Conservation (phyloP, 2,113 vertebrate genomes). For the Carassius carassius region DNA sequence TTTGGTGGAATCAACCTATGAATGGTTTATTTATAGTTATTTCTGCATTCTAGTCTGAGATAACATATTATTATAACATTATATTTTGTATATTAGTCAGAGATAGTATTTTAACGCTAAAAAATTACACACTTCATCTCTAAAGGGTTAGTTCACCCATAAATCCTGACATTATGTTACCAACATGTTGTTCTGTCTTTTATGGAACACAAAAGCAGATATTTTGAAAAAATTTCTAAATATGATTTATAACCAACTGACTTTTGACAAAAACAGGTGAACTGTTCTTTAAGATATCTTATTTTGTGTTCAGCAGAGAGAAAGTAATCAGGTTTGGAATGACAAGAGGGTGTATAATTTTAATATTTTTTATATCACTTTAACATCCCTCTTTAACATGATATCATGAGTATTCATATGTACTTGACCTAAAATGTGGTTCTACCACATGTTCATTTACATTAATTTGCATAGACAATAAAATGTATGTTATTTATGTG, state of each 20-base stretch:
- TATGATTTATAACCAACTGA: too few relatives aligned
- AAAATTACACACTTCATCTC: too few relatives aligned
- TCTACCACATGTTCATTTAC: too few relatives aligned
- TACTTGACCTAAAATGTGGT: too few relatives aligned
- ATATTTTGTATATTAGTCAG: too few relatives aligned
- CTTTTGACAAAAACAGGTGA: background rate
- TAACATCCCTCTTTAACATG: too few relatives aligned
- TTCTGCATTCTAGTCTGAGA: background rate
- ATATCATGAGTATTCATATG: too few relatives aligned
- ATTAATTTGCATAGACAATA: too few relatives aligned
- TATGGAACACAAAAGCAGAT: background rate
- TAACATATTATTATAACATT: too few relatives aligned
- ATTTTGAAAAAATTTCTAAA: too few relatives aligned
- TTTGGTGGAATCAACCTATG: conserved; percentile 7
- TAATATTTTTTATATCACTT: background rate
- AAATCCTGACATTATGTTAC: background rate
- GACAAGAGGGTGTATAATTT: background rate
- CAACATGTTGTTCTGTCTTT: background rate
- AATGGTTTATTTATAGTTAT: background rate
- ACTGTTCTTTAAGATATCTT: background rate
- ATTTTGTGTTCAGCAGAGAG: background rate
- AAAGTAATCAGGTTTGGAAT: background rate
- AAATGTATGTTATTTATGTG: background rate
- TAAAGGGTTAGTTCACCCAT: background rate
- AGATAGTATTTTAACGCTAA: background rate